phyloP scores from a whole-genome alignment of 2,797 vertebrate genomes.

The Chelon auratus region DNA sequence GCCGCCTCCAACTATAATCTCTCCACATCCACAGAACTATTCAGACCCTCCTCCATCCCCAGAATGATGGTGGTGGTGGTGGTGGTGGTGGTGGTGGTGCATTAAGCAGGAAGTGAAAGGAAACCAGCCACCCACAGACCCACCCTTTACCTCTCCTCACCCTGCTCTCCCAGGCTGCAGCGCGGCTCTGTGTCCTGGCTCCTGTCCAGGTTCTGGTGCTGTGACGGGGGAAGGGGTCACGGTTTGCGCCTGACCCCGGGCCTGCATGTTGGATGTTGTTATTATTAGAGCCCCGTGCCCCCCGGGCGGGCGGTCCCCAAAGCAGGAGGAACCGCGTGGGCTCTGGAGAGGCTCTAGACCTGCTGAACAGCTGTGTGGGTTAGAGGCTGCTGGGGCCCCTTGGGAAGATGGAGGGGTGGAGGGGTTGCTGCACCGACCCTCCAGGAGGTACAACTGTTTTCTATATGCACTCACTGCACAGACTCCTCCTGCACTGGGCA shows the following conservation, averaged over 20 bases:
- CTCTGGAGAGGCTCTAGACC: conserved; percentile 83
- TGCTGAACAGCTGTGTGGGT: conserved; percentile 86
- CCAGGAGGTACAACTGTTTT: conserved; percentile 58
- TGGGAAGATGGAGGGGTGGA: conserved; percentile 4
- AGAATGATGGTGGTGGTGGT: conserved; percentile 31
- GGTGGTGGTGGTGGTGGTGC: conserved; percentile 30
- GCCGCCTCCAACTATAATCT: conserved; percentile 31
- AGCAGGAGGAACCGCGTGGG: conserved; percentile 74
- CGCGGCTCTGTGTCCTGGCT: conserved; percentile 84
- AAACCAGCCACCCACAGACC: conserved; percentile 72
- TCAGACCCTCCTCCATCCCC: conserved; percentile 40
- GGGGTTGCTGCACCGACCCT: conserved; percentile 56
- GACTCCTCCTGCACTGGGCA: conserved; percentile 22
- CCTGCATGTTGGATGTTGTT: conserved; percentile 93
- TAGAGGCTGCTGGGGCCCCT: conserved; percentile 72
- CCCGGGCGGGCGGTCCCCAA: conserved; percentile 85
- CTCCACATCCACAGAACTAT: conserved; percentile 26
- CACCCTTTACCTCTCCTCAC: conserved; percentile 44
- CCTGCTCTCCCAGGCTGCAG: conserved; percentile 63
- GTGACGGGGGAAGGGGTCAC: conserved; percentile 84
- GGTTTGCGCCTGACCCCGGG: conserved; percentile 88
- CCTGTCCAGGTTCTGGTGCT: conserved; percentile 87
- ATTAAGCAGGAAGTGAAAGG: conserved; percentile 77
- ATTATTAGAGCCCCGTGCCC: conserved; percentile 90
- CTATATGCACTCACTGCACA: conserved; percentile 35